Percentiles rank a stretch among this genome's conserved stretches.
These are phyloP conservation scores for Calephelis virginiensis DNA, from an alignment of 1,140 invertebrate genomes.

Conservation along the genomic window DNA sequence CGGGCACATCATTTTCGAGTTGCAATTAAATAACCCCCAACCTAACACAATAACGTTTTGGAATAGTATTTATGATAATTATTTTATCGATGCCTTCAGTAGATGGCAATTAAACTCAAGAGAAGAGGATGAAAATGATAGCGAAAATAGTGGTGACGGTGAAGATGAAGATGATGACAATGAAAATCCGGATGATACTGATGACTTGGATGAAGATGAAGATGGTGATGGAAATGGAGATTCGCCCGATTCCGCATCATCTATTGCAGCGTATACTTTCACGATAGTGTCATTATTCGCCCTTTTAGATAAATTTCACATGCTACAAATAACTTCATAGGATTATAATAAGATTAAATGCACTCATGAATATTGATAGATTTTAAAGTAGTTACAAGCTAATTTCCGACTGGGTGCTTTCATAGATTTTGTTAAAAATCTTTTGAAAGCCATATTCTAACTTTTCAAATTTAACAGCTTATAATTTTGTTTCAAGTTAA, in stretches of 20 bases:
- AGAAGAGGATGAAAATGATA: slow-evolving; percentile 20
- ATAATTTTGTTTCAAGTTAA: background rate
- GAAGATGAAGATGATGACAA: slow-evolving; percentile 22
- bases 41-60: slow-evolving; percentile 47
- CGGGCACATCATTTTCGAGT: slow-evolving; percentile 40
- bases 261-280: slow-evolving; percentile 47
- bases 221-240: slow-evolving; percentile 21
- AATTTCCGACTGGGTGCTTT: background rate
- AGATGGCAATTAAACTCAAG: slow-evolving; percentile 42
- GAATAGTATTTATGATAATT: slow-evolving; percentile 51
- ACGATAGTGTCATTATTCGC: slow-evolving; percentile 45
- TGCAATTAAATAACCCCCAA: slow-evolving; percentile 45
- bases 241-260: slow-evolving; percentile 43
- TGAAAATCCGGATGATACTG: slow-evolving; percentile 37
- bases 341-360: slow-evolving; percentile 31
- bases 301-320: slow-evolving; percentile 47
- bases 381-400: background rate
- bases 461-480: too few relatives aligned
- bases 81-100: slow-evolving; percentile 53
- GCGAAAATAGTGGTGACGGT: slow-evolving; percentile 18
- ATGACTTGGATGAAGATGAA: background rate
- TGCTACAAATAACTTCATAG: slow-evolving; percentile 41
- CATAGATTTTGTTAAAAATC: background rate
- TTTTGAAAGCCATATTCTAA: background rate
- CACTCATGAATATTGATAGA: slow-evolving; percentile 19